Evolutionary conservation across 2,797 vertebrate genomes (phyloP).

Genomic region (Nyctibius grandis): DNA sequence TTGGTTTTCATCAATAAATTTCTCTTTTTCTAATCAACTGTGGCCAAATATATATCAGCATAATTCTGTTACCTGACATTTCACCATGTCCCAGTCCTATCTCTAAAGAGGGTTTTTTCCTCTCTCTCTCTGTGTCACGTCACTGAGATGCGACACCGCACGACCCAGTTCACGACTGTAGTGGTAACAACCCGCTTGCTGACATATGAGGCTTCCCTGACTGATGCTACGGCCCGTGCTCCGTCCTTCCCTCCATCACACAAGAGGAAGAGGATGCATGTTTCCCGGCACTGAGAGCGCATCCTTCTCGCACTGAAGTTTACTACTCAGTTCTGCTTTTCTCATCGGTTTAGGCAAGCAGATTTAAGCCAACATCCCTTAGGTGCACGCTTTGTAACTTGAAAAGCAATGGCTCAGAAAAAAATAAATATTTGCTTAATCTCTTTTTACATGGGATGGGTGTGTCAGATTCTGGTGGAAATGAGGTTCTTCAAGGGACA

Average conservation of each 20-base stretch:
- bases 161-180: accelerated
- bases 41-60: not conserved
- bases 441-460: not conserved
- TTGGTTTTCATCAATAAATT: not conserved
- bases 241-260: accelerated
- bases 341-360: not conserved
- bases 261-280: not conserved
- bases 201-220: not conserved
- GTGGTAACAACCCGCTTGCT: not conserved
- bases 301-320: not conserved
- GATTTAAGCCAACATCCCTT: not conserved
- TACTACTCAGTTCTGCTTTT: not conserved
- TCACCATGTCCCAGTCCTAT: not conserved
- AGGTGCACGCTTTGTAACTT: not conserved
- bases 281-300: not conserved
- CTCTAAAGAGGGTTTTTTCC: not conserved
- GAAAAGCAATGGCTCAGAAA: not conserved
- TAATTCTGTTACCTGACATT: not conserved
- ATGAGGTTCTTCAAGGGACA: not conserved
- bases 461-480: not conserved
- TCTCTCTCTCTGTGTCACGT: not conserved
- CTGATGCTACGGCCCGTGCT: accelerated
- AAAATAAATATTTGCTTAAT: conserved; percentile 46
- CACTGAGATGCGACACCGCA: not conserved
- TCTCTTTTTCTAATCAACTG: not conserved